Percentiles rank a stretch among this genome's conserved stretches.
These are phyloP conservation scores for Ardeotis arabs DNA, from an alignment of 2,113 vertebrate species.

Conservation along the genomic window DNA sequence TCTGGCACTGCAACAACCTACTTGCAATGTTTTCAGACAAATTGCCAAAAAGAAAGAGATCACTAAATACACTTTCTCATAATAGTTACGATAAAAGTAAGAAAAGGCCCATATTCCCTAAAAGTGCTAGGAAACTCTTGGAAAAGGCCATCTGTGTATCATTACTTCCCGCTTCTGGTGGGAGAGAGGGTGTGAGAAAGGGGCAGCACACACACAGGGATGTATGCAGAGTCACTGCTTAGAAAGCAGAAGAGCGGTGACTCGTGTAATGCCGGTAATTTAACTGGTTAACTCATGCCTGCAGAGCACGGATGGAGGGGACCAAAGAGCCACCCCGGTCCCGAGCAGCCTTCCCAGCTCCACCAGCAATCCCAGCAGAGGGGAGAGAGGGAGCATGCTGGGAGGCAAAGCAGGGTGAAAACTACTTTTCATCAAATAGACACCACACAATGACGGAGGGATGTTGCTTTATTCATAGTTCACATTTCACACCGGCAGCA, in stretches of 20 bases:
- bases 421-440: background rate
- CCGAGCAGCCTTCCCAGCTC: background rate
- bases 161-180: background rate
- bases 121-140: background rate
- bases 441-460: rapidly evolving
- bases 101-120: background rate
- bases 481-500: background rate
- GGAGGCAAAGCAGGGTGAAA: rapidly evolving
- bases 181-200: background rate
- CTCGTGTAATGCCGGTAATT: conserved; percentile 37
- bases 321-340: background rate
- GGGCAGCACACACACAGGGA: background rate
- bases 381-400: background rate
- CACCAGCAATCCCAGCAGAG: background rate
- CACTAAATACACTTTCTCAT: background rate
- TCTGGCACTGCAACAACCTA: background rate
- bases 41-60: background rate
- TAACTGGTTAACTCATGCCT: conserved; percentile 51
- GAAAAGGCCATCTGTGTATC: background rate
- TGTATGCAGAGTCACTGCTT: conserved; percentile 37
- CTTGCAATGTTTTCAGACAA: background rate
- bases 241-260: conserved; percentile 48
- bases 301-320: background rate
- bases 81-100: background rate
- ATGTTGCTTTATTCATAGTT: rapidly evolving